These are phyloP conservation scores for Haemorhous mexicanus DNA, from an alignment of 2,113 vertebrate species.

Conservation along the genomic window DNA sequence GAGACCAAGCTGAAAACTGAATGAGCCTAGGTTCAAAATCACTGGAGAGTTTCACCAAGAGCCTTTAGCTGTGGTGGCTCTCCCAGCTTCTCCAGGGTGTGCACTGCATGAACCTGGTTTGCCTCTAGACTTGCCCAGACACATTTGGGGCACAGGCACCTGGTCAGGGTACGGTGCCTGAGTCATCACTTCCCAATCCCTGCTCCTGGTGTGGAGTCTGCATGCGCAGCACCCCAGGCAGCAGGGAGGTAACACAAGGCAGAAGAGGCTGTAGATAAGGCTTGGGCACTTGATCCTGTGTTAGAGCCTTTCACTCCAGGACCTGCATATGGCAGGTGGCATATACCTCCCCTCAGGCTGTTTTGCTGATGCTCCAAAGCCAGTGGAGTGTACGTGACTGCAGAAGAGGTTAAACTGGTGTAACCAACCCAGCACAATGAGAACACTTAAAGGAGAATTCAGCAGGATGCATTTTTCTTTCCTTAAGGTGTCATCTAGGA, in stretches of 20 bases:
- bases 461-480: neutral
- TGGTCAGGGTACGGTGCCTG: neutral
- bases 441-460: neutral
- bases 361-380: neutral
- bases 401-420: slow-evolving; percentile 8
- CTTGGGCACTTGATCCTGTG: neutral
- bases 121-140: neutral
- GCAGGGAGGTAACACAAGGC: neutral
- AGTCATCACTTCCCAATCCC: neutral
- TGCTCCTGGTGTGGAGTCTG: neutral
- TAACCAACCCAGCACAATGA: neutral
- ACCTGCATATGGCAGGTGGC: neutral
- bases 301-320: neutral
- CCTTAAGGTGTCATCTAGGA: neutral
- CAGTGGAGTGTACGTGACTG: neutral
- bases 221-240: neutral
- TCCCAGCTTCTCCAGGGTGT: neutral
- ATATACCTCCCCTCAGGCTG: neutral
- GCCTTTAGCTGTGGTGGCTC: neutral
- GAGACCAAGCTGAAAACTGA: neutral
- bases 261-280: neutral
- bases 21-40: neutral
- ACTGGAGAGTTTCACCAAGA: neutral
- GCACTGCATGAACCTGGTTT: neutral
- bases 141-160: rapidly evolving